Percentiles rank a stretch among this genome's conserved stretches.
phyloP scores from a whole-genome alignment of 1,140 invertebrate species.

The Pteromalus puparum region DNA sequence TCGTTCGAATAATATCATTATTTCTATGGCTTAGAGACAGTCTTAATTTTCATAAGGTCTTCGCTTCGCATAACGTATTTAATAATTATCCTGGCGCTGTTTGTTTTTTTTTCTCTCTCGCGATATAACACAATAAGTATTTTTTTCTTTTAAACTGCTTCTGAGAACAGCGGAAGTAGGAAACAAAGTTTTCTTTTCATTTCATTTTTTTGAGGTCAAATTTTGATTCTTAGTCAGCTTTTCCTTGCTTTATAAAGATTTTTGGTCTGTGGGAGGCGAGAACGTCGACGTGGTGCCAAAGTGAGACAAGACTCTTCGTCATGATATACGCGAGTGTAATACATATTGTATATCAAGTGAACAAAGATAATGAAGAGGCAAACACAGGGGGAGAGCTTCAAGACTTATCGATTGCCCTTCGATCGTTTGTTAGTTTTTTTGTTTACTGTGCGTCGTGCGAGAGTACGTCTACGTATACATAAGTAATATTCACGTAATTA shows the following conservation, averaged over 20 bases:
- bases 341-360: background rate
- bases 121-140: background rate
- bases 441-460: conserved; percentile 47
- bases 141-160: background rate
- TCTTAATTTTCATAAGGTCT: conserved; percentile 66
- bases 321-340: background rate
- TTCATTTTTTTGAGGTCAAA: conserved; percentile 30
- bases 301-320: background rate
- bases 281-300: background rate
- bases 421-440: conserved; percentile 15
- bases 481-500: conserved; percentile 12
- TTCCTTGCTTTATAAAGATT: background rate
- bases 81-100: conserved; percentile 19
- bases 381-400: background rate
- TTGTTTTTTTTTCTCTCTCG: background rate
- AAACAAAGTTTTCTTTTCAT: conserved; percentile 7
- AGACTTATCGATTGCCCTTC: background rate
- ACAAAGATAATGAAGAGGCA: background rate
- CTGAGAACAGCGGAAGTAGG: background rate
- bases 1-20: conserved; percentile 64
- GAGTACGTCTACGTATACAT: conserved; percentile 42
- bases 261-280: conserved; percentile 23
- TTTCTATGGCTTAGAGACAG: conserved; percentile 69
- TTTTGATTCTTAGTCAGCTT: conserved; percentile 48
- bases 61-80: conserved; percentile 16